Evolutionary conservation across 2,888 invertebrate species (phyloP).

Genomic region (Orgyia antiqua): DNA sequence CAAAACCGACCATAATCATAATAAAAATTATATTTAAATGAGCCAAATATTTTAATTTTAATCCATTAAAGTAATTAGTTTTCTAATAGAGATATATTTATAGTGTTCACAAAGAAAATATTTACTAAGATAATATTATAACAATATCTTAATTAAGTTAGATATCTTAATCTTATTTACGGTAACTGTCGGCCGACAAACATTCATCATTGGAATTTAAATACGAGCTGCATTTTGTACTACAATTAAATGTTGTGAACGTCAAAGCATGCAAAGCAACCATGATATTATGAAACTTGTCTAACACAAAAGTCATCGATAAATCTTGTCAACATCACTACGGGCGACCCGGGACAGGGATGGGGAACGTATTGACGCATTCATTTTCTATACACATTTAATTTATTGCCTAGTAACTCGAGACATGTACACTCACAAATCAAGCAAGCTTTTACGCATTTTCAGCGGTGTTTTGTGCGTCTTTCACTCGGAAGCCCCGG

Average conservation of each 20-base stretch:
- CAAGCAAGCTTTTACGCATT: conserved; percentile 47
- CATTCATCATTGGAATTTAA: conserved; percentile 21
- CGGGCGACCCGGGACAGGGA: conserved; percentile 28
- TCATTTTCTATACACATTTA: conserved; percentile 62
- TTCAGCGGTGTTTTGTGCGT: conserved; percentile 50
- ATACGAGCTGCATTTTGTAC: conserved; percentile 22
- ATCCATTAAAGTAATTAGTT: conserved; percentile 3
- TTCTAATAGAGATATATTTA: too few species aligned
- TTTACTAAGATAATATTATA: conserved; percentile 5
- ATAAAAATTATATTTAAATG: too few species aligned
- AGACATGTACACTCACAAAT: conserved; percentile 59
- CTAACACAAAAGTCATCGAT: conserved; percentile 44
- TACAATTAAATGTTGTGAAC: conserved; percentile 35
- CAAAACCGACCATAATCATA: too few species aligned
- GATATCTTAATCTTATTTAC: conserved; percentile 15
- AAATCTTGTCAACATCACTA: conserved; percentile 58
- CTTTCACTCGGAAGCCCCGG: conserved; percentile 33
- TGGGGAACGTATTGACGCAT: conserved; percentile 53
- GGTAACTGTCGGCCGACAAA: conserved; percentile 12
- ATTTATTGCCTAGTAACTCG: conserved; percentile 63
- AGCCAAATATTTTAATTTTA: too few species aligned
- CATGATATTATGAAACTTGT: conserved; percentile 37
- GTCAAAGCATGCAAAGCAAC: conserved; percentile 32
- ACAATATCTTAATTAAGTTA: conserved; percentile 24
- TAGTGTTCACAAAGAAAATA: conserved; percentile 7